These are phyloP conservation scores for Microchrysa polita DNA, from an alignment of 2,888 invertebrate species.

Conservation along the genomic window DNA sequence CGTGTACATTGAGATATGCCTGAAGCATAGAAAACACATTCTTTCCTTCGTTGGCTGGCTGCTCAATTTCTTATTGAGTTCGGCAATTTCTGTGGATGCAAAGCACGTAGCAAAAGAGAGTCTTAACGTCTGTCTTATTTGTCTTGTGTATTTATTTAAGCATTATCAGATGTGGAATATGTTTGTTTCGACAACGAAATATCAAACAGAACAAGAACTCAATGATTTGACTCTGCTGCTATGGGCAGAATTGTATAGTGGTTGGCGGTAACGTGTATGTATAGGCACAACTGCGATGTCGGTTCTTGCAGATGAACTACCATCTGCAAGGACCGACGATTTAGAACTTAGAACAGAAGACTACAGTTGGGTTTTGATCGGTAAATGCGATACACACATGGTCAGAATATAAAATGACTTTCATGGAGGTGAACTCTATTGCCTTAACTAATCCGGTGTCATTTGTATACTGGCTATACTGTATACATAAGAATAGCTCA, in stretches of 20 bases:
- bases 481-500: slow-evolving; percentile 3
- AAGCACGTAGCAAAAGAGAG: slow-evolving; percentile 42
- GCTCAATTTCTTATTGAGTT: slow-evolving; percentile 16
- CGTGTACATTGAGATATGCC: not conserved
- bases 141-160: slow-evolving; percentile 45
- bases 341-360: too few relatives aligned
- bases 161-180: slow-evolving; percentile 43
- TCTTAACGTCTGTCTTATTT: slow-evolving; percentile 44
- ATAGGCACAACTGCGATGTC: slow-evolving; percentile 26
- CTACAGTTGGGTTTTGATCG: slow-evolving; percentile 26
- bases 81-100: slow-evolving; percentile 17
- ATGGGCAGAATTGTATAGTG: slow-evolving; percentile 7
- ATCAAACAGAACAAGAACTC: slow-evolving; percentile 37
- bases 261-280: not conserved
- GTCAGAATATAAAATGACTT: slow-evolving; percentile 36
- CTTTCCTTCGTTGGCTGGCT: not conserved
- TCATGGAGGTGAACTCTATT: not conserved
- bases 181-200: slow-evolving; percentile 44
- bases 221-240: not conserved
- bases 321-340: slow-evolving; percentile 14
- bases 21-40: not conserved
- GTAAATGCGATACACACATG: slow-evolving; percentile 38
- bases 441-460: slow-evolving; percentile 11
- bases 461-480: slow-evolving; percentile 34
- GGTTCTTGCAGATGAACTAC: too few relatives aligned